phyloP scores from a whole-genome alignment of 2,113 vertebrate genomes.

The Cryptotis parvus region DNA sequence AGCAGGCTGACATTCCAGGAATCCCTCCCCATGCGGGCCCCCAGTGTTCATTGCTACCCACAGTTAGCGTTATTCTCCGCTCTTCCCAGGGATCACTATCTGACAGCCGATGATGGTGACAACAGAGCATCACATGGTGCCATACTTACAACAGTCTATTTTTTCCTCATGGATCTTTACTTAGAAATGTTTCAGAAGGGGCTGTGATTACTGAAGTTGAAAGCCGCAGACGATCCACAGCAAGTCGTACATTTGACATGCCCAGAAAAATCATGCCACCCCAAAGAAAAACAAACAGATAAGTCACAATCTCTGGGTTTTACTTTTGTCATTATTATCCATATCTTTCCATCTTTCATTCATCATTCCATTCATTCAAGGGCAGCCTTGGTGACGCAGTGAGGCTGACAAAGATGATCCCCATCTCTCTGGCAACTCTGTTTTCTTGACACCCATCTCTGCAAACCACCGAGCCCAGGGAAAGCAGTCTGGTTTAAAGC shows the following conservation, averaged over 20 bases:
- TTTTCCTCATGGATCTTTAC: neutral
- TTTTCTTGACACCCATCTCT: neutral
- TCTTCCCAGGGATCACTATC: neutral
- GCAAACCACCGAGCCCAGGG: neutral
- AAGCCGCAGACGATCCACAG: neutral
- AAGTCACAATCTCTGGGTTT: neutral
- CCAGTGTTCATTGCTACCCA: neutral
- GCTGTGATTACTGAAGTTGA: neutral
- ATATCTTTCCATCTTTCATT: neutral
- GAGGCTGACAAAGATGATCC: neutral
- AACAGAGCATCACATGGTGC: neutral
- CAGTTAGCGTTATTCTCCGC: neutral
- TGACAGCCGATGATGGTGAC: conserved; percentile 3
- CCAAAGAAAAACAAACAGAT: neutral
- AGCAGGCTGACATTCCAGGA: neutral
- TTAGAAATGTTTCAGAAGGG: conserved; percentile 24
- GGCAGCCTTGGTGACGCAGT: neutral
- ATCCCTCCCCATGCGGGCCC: no score
- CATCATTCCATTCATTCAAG: neutral
- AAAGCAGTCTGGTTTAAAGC: neutral
- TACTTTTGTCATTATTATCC: neutral
- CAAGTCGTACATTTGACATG: neutral
- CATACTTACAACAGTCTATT: neutral
- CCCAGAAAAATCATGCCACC: neutral
- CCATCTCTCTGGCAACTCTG: neutral